phyloP scores from a whole-genome alignment of 2,113 vertebrate species.

The Nerophis ophidion region DNA sequence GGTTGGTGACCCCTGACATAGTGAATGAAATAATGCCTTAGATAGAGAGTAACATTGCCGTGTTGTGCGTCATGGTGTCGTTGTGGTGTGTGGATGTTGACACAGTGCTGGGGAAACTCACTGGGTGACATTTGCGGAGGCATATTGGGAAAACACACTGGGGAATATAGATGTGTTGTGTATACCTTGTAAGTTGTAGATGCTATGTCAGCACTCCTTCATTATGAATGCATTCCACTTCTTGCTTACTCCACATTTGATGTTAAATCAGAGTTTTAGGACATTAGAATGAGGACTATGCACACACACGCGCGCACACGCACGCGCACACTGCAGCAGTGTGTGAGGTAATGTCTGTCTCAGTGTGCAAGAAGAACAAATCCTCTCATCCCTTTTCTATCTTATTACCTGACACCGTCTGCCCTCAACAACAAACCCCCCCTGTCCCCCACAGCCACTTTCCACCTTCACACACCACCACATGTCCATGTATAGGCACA shows the following conservation, averaged over 20 bases:
- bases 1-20: too few relatives aligned
- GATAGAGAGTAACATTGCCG: too few relatives aligned
- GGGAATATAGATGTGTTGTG: not conserved
- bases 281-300: too few relatives aligned
- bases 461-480: too few relatives aligned
- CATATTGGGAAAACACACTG: not conserved
- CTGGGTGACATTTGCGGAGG: not conserved
- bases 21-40: too few relatives aligned
- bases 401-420: constrained; percentile 6
- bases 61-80: too few relatives aligned
- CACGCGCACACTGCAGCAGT: not conserved
- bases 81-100: not conserved
- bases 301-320: not conserved
- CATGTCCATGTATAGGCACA: not conserved
- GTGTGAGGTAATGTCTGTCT: constrained; percentile 8
- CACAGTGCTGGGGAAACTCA: not conserved
- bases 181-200: too few relatives aligned
- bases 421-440: not conserved
- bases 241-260: too few relatives aligned
- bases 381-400: not conserved
- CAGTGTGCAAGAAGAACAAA: not conserved
- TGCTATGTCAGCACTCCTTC: too few relatives aligned
- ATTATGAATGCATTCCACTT: too few relatives aligned
- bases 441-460: too few relatives aligned
- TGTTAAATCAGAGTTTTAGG: too few relatives aligned